A percentile compares a stretch with the other conserved stretches of the same genome.
Evolutionary conservation across 2,888 invertebrate genomes (phyloP).

Genomic region (Spilosoma lubricipeda): DNA sequence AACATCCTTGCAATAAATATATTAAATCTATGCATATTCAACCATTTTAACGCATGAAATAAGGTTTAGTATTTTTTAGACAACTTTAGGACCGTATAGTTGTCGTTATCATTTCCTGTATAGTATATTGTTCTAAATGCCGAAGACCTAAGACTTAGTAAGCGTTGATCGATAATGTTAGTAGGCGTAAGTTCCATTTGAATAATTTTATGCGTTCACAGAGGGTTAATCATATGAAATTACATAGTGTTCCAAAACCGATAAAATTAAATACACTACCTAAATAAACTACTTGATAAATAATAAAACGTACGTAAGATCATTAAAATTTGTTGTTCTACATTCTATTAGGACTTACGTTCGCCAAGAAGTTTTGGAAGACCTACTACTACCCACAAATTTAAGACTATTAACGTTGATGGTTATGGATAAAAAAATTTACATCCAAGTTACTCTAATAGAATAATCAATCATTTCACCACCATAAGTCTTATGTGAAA

Average conservation of each 20-base stretch:
- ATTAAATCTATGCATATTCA: background rate
- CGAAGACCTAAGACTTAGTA: no score
- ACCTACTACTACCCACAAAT: no score
- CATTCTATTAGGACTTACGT: background rate
- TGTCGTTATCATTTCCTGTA: no score
- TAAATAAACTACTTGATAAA: background rate
- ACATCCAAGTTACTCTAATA: background rate
- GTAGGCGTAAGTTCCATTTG: background rate
- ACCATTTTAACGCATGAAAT: background rate
- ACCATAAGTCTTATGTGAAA: background rate
- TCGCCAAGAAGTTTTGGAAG: background rate
- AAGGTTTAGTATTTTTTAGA: background rate
- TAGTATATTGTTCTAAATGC: no score
- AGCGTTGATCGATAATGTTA: no score
- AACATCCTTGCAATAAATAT: background rate
- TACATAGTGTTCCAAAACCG: background rate
- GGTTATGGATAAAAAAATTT: background rate
- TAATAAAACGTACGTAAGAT: background rate
- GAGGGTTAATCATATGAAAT: background rate
- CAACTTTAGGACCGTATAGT: background rate
- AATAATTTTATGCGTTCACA: background rate
- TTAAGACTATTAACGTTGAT: background rate
- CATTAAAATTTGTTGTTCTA: background rate
- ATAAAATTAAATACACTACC: background rate
- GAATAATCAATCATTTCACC: background rate